Percentiles rank a stretch among this genome's conserved stretches.
Evolutionary conservation across 2,797 vertebrate species (phyloP).

Genomic region (Xyrichtys novacula): DNA sequence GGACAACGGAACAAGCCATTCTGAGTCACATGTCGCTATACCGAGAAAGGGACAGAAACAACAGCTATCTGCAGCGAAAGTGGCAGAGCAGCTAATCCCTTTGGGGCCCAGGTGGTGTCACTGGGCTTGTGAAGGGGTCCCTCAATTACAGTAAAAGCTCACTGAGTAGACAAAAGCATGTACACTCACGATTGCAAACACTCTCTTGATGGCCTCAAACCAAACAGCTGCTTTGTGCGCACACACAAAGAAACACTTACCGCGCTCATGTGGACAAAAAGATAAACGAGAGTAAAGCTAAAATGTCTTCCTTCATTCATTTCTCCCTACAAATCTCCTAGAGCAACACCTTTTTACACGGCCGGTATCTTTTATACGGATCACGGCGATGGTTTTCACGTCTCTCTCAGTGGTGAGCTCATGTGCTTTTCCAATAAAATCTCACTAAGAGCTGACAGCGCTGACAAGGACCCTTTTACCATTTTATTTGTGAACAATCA

Average conservation of each 20-base stretch:
- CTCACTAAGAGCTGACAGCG: background rate
- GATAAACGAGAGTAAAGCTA: background rate
- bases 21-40: slow-evolving; percentile 19
- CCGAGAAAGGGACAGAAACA: slow-evolving; percentile 34
- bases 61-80: slow-evolving; percentile 60
- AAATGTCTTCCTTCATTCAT: background rate
- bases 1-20: slow-evolving; percentile 30
- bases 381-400: slow-evolving; percentile 11
- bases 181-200: slow-evolving; percentile 60
- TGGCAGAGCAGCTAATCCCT: slow-evolving; percentile 67
- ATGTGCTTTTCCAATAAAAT: slow-evolving; percentile 27
- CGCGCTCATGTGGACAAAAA: background rate
- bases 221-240: slow-evolving; percentile 13
- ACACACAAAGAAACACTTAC: slow-evolving; percentile 3
- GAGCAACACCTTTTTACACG: background rate
- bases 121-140: slow-evolving; percentile 55
- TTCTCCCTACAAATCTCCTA: background rate
- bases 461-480: background rate
- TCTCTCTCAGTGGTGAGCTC: slow-evolving; percentile 3
- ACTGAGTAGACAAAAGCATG: slow-evolving; percentile 74
- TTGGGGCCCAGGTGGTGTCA: slow-evolving; percentile 59
- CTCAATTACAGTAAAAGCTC: slow-evolving; percentile 82
- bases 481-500: background rate
- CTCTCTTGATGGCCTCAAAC: slow-evolving; percentile 55
- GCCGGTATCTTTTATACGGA: slow-evolving; percentile 29